A percentile compares a stretch with the other conserved stretches of the same genome.
These are phyloP conservation scores for Crotalus helleri DNA, from an alignment of 2,113 vertebrate genomes.

Conservation along the genomic window DNA sequence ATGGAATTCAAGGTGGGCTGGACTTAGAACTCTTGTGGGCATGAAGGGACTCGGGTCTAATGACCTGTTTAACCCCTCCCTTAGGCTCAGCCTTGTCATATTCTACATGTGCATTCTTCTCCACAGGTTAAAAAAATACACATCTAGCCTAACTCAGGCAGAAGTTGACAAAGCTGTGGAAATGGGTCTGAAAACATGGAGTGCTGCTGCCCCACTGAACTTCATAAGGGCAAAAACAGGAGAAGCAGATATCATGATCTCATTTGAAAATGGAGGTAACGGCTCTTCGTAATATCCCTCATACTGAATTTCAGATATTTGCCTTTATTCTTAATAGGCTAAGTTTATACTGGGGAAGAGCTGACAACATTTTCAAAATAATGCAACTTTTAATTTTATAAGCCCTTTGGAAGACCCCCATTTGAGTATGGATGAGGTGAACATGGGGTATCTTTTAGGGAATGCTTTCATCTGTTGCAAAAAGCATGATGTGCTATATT, in stretches of 20 bases:
- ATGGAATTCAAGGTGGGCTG: not conserved
- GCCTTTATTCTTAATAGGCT: not conserved
- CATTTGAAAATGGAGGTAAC: constrained; percentile 68
- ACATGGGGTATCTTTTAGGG: not conserved
- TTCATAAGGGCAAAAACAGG: constrained; percentile 55
- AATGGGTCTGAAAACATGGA: constrained; percentile 66
- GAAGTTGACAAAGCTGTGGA: constrained; percentile 60
- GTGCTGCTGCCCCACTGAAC: constrained; percentile 53
- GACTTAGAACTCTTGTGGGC: not conserved
- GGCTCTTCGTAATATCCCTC: not conserved
- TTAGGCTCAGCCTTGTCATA: not conserved
- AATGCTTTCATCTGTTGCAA: not conserved
- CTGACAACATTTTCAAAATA: not conserved
- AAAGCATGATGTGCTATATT: no score
- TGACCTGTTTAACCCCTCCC: not conserved
- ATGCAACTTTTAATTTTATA: not conserved
- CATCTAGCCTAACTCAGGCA: constrained; percentile 43
- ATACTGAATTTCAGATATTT: not conserved
- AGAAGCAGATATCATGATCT: constrained; percentile 69
- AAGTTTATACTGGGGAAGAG: not conserved
- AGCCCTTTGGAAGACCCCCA: not conserved
- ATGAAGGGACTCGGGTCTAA: not conserved
- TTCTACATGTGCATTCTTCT: constrained; percentile 11
- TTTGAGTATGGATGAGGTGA: not conserved
- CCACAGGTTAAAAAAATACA: constrained; percentile 64